Evolutionary conservation across 2,113 vertebrate species (phyloP).

Genomic region (Heloderma charlesbogerti): DNA sequence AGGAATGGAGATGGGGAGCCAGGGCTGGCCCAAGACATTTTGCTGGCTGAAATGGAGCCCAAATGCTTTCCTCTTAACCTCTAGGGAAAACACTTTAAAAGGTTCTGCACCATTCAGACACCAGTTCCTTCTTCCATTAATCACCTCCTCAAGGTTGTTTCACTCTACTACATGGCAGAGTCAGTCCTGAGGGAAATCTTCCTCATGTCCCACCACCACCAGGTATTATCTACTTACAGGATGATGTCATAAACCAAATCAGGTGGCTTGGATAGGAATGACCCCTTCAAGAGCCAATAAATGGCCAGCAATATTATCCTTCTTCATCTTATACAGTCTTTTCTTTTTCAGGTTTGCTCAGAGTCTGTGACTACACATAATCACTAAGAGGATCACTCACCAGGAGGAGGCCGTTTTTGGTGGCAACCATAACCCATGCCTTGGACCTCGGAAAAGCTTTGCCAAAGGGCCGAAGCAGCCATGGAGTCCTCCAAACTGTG

Average conservation of each 20-base stretch:
- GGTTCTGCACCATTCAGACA: not conserved
- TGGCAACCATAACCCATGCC: not conserved
- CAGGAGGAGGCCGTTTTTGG: not conserved
- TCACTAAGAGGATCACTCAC: not conserved
- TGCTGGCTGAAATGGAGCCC: not conserved
- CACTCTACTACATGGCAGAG: not conserved
- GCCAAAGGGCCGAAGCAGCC: not conserved
- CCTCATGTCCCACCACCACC: not conserved
- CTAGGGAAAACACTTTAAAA: not conserved
- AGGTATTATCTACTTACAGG: slow-evolving; percentile 37
- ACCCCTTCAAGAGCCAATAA: slow-evolving; percentile 43
- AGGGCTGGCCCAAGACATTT: not conserved
- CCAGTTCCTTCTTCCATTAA: not conserved
- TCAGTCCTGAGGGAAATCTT: not conserved
- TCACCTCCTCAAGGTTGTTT: not conserved
- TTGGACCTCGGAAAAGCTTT: not conserved
- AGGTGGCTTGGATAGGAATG: not conserved
- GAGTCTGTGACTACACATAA: not conserved
- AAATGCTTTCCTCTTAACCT: not conserved
- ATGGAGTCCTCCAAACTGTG: not conserved
- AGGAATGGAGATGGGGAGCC: slow-evolving; percentile 26
- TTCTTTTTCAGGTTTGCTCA: not conserved
- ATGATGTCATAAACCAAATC: slow-evolving; percentile 19
- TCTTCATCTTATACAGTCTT: not conserved
- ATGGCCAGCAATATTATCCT: not conserved